These are phyloP conservation scores for Solenopsis invicta DNA, from an alignment of 1,140 invertebrate genomes.

Conservation along the genomic window DNA sequence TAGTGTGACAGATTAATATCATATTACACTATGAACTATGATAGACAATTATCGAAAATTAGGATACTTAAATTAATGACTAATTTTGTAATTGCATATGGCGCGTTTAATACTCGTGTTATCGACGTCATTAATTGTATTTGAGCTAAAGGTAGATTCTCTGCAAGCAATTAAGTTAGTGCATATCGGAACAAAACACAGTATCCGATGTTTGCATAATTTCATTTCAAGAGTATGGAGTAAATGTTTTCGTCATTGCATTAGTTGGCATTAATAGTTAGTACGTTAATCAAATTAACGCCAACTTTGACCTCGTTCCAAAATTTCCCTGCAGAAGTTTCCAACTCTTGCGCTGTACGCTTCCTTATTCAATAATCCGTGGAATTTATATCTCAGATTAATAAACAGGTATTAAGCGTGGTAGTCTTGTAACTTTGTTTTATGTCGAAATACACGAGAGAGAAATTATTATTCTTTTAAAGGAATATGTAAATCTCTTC, in stretches of 20 bases:
- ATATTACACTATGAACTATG: neutral
- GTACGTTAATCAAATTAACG: slow-evolving; percentile 38
- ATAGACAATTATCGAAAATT: slow-evolving; percentile 29
- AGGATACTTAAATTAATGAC: slow-evolving; percentile 10
- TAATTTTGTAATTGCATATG: neutral
- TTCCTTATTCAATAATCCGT: slow-evolving; percentile 33
- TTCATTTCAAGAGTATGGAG: neutral
- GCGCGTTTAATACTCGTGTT: slow-evolving; percentile 13
- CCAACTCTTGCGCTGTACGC: slow-evolving; percentile 7
- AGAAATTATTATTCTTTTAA: neutral
- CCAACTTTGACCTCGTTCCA: slow-evolving; percentile 49
- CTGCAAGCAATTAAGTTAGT: neutral
- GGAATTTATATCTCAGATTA: slow-evolving; percentile 9
- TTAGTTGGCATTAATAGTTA: slow-evolving; percentile 40
- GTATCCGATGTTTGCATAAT: slow-evolving; percentile 19
- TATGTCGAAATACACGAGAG: neutral
- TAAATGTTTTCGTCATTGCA: slow-evolving; percentile 38
- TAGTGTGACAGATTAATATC: neutral
- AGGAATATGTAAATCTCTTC: neutral
- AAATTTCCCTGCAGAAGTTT: slow-evolving; percentile 21
- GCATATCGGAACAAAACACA: slow-evolving; percentile 1
- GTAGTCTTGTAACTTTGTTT: neutral
- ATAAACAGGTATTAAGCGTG: neutral
- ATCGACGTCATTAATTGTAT: neutral
- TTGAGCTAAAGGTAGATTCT: neutral